Evolutionary conservation across 2,888 invertebrate species (phyloP), one percentile per base, ranked within the genome.

Genomic region (Latrodectus elegans): DNA sequence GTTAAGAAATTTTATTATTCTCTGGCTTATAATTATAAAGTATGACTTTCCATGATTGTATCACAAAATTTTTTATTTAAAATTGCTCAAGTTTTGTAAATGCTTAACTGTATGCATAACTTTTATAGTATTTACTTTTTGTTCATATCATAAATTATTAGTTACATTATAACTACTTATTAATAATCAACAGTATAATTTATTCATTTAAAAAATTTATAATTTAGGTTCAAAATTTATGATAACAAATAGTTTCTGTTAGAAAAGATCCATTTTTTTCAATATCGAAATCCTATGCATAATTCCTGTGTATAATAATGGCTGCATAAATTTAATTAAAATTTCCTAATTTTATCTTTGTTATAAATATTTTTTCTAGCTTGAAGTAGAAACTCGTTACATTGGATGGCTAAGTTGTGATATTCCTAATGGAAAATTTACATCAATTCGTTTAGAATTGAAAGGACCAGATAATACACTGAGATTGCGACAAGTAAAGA

Each of bases 341-440:
- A 55, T 67, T 0, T 76, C 15, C 26, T 65, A 22, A 12, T 22
- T 76, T 14, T 60, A 55, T 22, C 11, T 3, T 68, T 10, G 15
- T n/a, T 68, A 17, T 53, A 17, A 65, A 49, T 68, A n/a, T 71
- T 55, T 15, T 17, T 60, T 71, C 0, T 26, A 89, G 89, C 60
- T 86, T n/a, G 97, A 98, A 91, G 95, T 98, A 14, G 97, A 97
- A 91, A 94, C 94, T 15, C 95, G 97, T 91, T 94, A 95, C 88
- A 96, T 96, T 87, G 96, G 97, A 15, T 99, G 99, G 99, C 94
- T 98, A 17, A 96, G 95, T 91, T 97, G 97, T 91, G 95, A 95
- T 9, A 93, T 98, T 88, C 94, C 94, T 79, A 94, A 95, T 95
- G 92, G 93, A 92, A 91, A 67, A 76, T 82, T 88, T 91, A 89